A percentile compares a stretch with the other conserved stretches of the same genome.
Conservation (phyloP, 1,140 invertebrate genomes). For the Schlechtendalia chinensis region DNA sequence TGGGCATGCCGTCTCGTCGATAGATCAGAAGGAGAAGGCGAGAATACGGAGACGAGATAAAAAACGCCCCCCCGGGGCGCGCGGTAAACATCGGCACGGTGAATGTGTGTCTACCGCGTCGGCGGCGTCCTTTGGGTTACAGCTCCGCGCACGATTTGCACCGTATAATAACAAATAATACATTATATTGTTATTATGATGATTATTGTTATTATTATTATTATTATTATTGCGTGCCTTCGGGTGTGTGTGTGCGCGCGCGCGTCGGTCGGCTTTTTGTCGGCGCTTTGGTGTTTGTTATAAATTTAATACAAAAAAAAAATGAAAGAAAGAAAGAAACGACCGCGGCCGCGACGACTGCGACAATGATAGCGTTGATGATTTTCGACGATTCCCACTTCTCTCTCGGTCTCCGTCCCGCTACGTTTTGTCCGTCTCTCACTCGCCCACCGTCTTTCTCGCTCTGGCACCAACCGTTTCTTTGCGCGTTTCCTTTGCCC, state of each 20-base stretch:
- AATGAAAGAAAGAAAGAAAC: neutral
- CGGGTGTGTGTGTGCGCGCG: neutral
- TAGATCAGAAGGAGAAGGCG: neutral
- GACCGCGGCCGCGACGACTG: neutral
- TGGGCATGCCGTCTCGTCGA: slow-evolving; percentile 11
- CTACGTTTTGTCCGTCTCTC: too few relatives aligned
- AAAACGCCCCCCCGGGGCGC: slow-evolving; percentile 31
- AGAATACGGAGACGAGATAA: slow-evolving; percentile 10
- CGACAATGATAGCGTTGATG: slow-evolving; percentile 39
- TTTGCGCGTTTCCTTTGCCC: too few relatives aligned
- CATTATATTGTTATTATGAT: slow-evolving; percentile 3
- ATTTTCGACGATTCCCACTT: slow-evolving; percentile 13
- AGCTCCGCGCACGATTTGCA: slow-evolving; percentile 33
- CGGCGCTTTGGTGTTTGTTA: slow-evolving; percentile 41
- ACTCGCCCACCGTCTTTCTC: too few relatives aligned
- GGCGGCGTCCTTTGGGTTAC: slow-evolving; percentile 44
- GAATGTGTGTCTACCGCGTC: slow-evolving; percentile 14
- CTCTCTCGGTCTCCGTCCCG: too few relatives aligned
- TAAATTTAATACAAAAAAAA: slow-evolving; percentile 39
- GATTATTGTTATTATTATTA: slow-evolving; percentile 7
- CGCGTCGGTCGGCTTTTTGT: slow-evolving; percentile 4
- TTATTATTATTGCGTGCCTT: slow-evolving; percentile 38
- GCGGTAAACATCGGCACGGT: slow-evolving; percentile 38
- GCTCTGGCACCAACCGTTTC: too few relatives aligned
- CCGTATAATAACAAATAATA: slow-evolving; percentile 49